phyloP scores from a whole-genome alignment of 2,797 vertebrate species.

The Oreortyx pictus region DNA sequence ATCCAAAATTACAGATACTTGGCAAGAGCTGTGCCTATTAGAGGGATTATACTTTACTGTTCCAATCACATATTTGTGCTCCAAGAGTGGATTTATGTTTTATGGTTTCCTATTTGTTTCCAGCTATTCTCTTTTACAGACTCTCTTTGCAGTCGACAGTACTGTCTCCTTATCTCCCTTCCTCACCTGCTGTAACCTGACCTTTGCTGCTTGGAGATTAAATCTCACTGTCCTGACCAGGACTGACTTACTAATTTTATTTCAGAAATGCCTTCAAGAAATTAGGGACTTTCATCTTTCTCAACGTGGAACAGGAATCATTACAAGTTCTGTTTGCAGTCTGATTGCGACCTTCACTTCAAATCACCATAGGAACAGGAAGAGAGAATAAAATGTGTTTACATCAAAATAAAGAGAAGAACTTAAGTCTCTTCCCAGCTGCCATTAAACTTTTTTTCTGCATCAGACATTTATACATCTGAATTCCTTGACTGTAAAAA shows the following conservation, averaged over 20 bases:
- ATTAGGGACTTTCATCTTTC: conserved; percentile 16
- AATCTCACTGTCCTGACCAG: conserved; percentile 19
- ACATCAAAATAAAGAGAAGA: neutral
- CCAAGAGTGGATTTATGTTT: conserved; percentile 18
- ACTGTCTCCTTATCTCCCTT: conserved; percentile 18
- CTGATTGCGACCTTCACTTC: neutral
- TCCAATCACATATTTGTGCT: neutral
- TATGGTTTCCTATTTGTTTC: conserved; percentile 21
- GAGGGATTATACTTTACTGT: conserved; percentile 11
- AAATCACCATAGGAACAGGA: neutral
- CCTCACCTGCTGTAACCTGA: conserved; percentile 26
- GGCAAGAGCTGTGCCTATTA: neutral
- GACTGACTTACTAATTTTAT: conserved; percentile 26
- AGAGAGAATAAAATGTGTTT: neutral
- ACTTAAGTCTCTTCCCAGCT: neutral
- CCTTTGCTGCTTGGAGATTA: conserved; percentile 50
- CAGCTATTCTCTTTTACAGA: conserved; percentile 11
- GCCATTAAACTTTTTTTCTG: neutral
- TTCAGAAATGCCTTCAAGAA: conserved; percentile 17
- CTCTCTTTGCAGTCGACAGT: neutral
- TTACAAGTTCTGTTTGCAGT: neutral
- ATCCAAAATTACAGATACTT: neutral
- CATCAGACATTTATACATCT: neutral
- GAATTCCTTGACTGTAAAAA: neutral
- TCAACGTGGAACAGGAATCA: neutral